Evolutionary conservation across 2,888 invertebrate species (phyloP).

Genomic region (Nomada fabriciana): DNA sequence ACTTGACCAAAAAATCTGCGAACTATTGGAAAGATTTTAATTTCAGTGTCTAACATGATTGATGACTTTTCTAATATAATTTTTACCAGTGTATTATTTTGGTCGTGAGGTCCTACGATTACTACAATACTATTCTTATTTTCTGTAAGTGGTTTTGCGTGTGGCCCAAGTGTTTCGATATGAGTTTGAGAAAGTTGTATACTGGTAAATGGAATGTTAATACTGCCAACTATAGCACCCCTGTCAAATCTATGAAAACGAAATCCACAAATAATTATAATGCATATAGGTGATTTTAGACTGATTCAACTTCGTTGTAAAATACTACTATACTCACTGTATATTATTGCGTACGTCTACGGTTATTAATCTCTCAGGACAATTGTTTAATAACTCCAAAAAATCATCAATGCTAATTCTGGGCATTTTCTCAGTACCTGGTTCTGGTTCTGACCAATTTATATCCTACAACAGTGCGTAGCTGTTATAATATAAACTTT

Average conservation of each 20-base stretch:
- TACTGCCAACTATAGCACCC: slow-evolving; percentile 91
- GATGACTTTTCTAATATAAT: slow-evolving; percentile 9
- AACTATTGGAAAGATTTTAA: slow-evolving; percentile 87
- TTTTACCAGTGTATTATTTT: slow-evolving; percentile 90
- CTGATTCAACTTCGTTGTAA: slow-evolving; percentile 27
- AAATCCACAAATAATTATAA: slow-evolving; percentile 43
- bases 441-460: slow-evolving; percentile 80
- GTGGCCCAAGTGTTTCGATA: slow-evolving; percentile 89
- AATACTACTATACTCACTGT: slow-evolving; percentile 84
- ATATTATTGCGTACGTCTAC: slow-evolving; percentile 89
- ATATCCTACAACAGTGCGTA: slow-evolving; percentile 67
- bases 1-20: slow-evolving; percentile 93
- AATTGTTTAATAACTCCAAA: slow-evolving; percentile 89
- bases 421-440: slow-evolving; percentile 85
- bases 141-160: slow-evolving; percentile 87
- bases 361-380: slow-evolving; percentile 86
- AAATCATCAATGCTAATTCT: slow-evolving; percentile 95
- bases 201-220: slow-evolving; percentile 95
- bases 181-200: slow-evolving; percentile 90
- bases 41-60: slow-evolving; percentile 2
- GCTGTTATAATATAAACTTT: neutral
- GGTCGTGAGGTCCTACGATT: slow-evolving; percentile 92
- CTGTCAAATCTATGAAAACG: slow-evolving; percentile 88
- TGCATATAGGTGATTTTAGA: slow-evolving; percentile 23
- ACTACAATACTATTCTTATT: slow-evolving; percentile 89